These are phyloP conservation scores for Gavia stellata DNA, from an alignment of 2,113 vertebrate genomes.

Conservation along the genomic window DNA sequence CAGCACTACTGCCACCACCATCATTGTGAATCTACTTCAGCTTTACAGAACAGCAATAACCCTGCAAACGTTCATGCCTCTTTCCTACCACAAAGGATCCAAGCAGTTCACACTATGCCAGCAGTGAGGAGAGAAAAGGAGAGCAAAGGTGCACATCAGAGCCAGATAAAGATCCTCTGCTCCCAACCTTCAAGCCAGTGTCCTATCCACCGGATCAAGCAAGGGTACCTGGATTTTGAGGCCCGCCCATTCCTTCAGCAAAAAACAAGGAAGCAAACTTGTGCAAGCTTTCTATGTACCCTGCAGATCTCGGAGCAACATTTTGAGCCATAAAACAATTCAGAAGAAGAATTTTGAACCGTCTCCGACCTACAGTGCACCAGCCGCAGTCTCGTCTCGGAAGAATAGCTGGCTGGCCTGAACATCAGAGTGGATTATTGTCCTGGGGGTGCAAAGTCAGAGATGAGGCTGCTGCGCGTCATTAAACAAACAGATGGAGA, in stretches of 20 bases:
- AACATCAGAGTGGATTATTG: constrained; percentile 33
- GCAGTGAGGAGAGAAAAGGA: neutral
- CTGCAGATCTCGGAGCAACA: neutral
- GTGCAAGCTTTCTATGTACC: neutral
- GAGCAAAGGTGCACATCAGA: neutral
- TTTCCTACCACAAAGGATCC: neutral
- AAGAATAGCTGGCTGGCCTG: constrained; percentile 27
- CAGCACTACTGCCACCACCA: neutral
- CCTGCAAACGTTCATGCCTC: neutral
- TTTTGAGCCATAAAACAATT: neutral
- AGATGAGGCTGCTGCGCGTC: constrained; percentile 27
- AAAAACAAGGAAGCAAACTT: neutral
- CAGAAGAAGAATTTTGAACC: neutral
- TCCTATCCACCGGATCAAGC: neutral
- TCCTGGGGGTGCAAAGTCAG: constrained; percentile 5
- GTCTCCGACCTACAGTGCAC: neutral
- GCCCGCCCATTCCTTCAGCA: neutral
- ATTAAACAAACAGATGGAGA: constrained; percentile 58
- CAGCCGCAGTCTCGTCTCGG: neutral
- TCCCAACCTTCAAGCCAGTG: neutral
- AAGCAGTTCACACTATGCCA: neutral
- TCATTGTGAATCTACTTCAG: neutral
- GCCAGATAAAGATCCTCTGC: neutral
- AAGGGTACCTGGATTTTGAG: neutral
- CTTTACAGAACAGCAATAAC: neutral